Base-by-base conservation (phyloP, 2,888 invertebrate species). In the Rhorus exstirpatorius region DNA sequence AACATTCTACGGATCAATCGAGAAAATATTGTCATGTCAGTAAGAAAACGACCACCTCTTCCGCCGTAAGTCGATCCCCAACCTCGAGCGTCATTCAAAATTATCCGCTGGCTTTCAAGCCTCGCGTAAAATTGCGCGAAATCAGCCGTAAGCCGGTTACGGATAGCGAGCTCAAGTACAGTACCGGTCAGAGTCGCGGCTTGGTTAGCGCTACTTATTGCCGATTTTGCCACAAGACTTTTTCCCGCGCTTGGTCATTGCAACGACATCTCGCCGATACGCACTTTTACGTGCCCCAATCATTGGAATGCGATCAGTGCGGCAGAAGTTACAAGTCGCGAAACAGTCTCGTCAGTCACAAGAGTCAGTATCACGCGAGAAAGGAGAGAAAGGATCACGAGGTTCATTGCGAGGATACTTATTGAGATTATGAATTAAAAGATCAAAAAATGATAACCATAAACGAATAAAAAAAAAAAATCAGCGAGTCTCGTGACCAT, bases 251-350 rank as follows among this genome's bases (percentile, higher is more conserved):
- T 26, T 94, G 94, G 94, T 94, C 94, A 51, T 90, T 94, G 8
- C 94, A 94, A 88, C 93, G 94, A 82, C 94, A 94, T 86, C 90
- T 94, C 89, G 91, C 93, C 55, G 94, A 94, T 87, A 93, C 93
- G 53, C 94, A 94, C 86, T 93, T 93, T 87, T 93, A 93, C 88
- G 93, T 93, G 81, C 93, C 93, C 31, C 93, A 93, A 85, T 93
- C 93, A 75, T 88, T 93, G 53, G 91, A 93, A 21, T 94, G 94
- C 86, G 93, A 93, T 83, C 91, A 93, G 65, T 94, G 94, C 88
- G 93, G 93, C 79, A 91, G 93, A 63, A 93, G 91, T 72, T 94
- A 94, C 89, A 93, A 94, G 71, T 93, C 93, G 38, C 90, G 93
- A 74, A 94, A 94, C 88, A 93, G 93, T 84, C 89, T 94, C 74